Conservation (phyloP, 2,113 vertebrate genomes). For the Procavia capensis region DNA sequence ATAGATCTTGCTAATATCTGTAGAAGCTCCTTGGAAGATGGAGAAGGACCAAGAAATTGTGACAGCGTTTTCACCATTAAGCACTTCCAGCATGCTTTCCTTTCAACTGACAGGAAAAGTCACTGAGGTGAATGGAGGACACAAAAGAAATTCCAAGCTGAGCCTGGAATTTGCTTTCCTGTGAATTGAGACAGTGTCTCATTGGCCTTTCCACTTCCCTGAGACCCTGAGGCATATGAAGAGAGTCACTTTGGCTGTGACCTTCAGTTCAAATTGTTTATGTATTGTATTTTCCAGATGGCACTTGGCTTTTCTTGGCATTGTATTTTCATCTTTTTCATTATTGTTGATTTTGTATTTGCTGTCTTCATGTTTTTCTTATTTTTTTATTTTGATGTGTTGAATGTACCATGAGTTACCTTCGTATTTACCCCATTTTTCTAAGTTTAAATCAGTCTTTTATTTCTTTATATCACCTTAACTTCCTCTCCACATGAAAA, state of each 20-base stretch:
- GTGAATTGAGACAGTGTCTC: neutral
- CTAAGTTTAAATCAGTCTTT: too few species aligned
- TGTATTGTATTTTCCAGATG: too few species aligned
- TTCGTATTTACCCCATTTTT: too few species aligned
- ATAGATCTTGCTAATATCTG: conserved; percentile 26
- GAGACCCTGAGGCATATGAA: neutral
- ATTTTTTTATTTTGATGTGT: too few species aligned
- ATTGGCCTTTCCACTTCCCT: neutral
- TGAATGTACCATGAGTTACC: too few species aligned
- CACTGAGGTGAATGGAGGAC: neutral
- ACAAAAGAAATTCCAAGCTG: neutral
- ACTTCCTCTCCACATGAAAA: too few species aligned
- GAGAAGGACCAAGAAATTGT: neutral
- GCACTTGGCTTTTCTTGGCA: too few species aligned
- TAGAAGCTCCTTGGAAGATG: neutral
- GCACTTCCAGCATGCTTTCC: neutral
- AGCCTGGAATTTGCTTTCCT: neutral
- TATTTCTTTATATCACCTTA: too few species aligned
- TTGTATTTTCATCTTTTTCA: too few species aligned
- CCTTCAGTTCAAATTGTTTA: too few species aligned
- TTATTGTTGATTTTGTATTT: too few species aligned
- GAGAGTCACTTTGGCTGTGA: neutral
- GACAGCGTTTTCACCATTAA: neutral
- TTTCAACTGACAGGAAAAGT: neutral
- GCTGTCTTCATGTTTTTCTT: too few species aligned